phyloP scores from a whole-genome alignment of 35 echinoderm and acorn worm genomes.

The Holothuria glaberrima region DNA sequence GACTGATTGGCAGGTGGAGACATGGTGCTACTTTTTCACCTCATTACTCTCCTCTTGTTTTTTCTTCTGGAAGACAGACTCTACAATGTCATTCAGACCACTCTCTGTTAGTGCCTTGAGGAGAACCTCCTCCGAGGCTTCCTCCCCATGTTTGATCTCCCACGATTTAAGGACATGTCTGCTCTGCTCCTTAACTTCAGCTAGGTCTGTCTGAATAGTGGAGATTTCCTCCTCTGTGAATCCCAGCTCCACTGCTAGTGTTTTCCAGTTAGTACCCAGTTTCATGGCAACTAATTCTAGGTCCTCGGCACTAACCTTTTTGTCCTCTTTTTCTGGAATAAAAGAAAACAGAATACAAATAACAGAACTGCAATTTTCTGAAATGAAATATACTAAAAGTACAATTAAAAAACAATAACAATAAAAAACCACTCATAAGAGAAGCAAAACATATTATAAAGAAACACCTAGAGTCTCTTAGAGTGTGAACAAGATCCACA shows the following conservation, averaged over 20 bases:
- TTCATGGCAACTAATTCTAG: conserved; percentile 67
- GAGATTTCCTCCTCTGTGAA: conserved; percentile 89
- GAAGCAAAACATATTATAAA: too few relatives aligned
- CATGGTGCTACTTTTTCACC: too few relatives aligned
- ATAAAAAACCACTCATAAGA: too few relatives aligned
- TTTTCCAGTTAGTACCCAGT: conserved; percentile 96
- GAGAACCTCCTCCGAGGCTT: conserved; percentile 69
- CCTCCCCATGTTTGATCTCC: conserved; percentile 67
- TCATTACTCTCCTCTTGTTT: conserved; percentile 4
- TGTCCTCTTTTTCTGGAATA: conserved; percentile 25
- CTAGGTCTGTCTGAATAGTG: conserved; percentile 71
- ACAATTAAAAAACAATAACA: too few relatives aligned
- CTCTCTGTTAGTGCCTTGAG: conserved; percentile 80
- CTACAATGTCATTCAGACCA: conserved; percentile 93
- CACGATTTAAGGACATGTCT: conserved; percentile 66
- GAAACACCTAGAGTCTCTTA: too few relatives aligned
- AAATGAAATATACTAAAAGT: too few relatives aligned
- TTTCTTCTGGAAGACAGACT: conserved; percentile 85
- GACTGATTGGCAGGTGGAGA: not conserved
- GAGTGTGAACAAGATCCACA: too few relatives aligned
- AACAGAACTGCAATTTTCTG: too few relatives aligned
- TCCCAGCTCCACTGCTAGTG: conserved; percentile 77
- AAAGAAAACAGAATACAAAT: too few relatives aligned
- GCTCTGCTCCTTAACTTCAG: conserved; percentile 84
- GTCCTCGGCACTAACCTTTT: conserved; percentile 58